A percentile compares a stretch with the other conserved stretches of the same genome.
These are phyloP conservation scores for Gymnoscopelus microlampas DNA, from an alignment of 2,797 vertebrate species.

Conservation along the genomic window DNA sequence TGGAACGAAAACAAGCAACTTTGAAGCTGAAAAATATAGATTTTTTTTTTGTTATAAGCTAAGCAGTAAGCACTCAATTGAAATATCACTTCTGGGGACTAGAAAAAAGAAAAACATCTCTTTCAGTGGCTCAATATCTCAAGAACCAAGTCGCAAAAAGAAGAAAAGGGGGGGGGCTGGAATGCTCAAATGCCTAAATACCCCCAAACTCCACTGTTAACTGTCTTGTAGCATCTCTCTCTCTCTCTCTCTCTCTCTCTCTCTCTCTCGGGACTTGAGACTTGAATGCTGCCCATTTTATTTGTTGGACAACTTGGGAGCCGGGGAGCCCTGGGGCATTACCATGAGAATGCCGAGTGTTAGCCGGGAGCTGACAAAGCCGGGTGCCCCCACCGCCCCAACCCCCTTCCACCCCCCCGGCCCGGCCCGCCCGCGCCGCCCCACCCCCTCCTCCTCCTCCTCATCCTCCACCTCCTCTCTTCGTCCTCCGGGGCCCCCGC, in stretches of 20 bases:
- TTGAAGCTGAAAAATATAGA: no score
- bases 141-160: constrained; percentile 56
- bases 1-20: no score
- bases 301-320: constrained; percentile 95
- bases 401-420: constrained; percentile 57
- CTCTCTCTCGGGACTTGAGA: constrained; percentile 76
- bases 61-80: constrained; percentile 68
- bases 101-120: constrained; percentile 43
- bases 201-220: constrained; percentile 76
- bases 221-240: constrained; percentile 76
- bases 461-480: constrained; percentile 71
- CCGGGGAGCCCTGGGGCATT: constrained; percentile 89
- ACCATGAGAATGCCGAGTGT: constrained; percentile 94
- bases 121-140: constrained; percentile 72
- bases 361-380: constrained; percentile 95
- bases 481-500: constrained; percentile 85
- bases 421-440: constrained; percentile 73
- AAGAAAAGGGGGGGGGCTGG: constrained; percentile 26
- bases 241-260: constrained; percentile 51
- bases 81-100: constrained; percentile 73
- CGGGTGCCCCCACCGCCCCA: constrained; percentile 34
- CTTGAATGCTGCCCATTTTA: constrained; percentile 96
- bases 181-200: constrained; percentile 67
- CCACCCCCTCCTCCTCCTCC: constrained; percentile 75
- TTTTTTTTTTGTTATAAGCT: constrained; percentile 48